Evolutionary conservation across 2,113 vertebrate species (phyloP), one percentile per base, ranked within the genome.

Genomic region (Empidonax alnorum): DNA sequence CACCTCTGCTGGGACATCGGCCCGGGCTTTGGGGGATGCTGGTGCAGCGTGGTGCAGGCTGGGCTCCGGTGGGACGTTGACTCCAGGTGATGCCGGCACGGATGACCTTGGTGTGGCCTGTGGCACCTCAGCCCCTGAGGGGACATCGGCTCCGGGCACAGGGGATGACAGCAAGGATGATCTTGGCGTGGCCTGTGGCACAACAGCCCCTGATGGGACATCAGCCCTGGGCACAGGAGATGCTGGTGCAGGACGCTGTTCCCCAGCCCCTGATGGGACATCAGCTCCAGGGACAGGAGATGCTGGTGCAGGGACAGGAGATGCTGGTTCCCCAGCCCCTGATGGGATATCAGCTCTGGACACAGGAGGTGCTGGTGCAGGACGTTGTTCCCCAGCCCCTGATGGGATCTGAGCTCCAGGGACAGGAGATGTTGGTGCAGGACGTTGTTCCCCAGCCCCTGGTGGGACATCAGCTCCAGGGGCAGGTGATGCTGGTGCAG

Each of bases 11-110:
- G 49, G 75, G 41, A 55, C 49, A n/a, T 47, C 12, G 2, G 23
- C 84, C 55, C 18, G 1, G 2, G 47, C 1, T 16, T 30, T 16
- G 0, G 85, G 75, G 0, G 85, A 63, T 2, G 49, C n/a, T 1
- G 56, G 74, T 24, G 74, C 10, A n/a, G 0, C 7, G 0, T 25
- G 72, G 50, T 46, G 72, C 53, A 44, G 25, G 0, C 52, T 68
- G 8, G 77, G 33, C 14, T 0, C 37, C 10, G 68, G 16, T 28
- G 52, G 52, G 10, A 24, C 59, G 13, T 10, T n/a, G 3, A 35
- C 56, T 41, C 37, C 1, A 0, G 83, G 74, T 2, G 84, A 78
- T 0, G 39, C 19, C 9, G 27, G 39, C 25, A 31, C 6, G 1
- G 72, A 52, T 4, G 53, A 68, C 18, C 44, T 52, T 8, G 84